A percentile compares a stretch with the other conserved stretches of the same genome.
phyloP scores from a whole-genome alignment of 1,140 invertebrate species.

The Zaprionus inermis region DNA sequence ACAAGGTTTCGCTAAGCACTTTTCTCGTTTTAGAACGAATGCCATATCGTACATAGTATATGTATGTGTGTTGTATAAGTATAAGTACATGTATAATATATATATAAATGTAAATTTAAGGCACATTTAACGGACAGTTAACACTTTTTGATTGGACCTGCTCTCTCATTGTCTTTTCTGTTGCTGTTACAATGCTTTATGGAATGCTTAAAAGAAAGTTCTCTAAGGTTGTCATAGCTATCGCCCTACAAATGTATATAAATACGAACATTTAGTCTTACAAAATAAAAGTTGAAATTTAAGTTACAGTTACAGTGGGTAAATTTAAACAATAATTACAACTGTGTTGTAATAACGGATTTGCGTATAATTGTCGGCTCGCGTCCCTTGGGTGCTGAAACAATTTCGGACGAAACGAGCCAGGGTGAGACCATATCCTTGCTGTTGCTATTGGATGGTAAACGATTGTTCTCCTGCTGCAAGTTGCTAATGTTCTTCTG shows the following conservation, averaged over 20 bases:
- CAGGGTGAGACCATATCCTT: slow-evolving; percentile 88
- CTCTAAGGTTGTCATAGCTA: slow-evolving; percentile 71
- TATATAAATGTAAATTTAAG: slow-evolving; percentile 69
- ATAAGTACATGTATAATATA: slow-evolving; percentile 56
- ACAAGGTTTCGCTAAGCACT: slow-evolving; percentile 38
- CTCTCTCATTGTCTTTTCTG: slow-evolving; percentile 72
- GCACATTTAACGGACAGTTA: slow-evolving; percentile 80
- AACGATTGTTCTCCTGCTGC: slow-evolving; percentile 83
- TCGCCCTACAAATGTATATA: slow-evolving; percentile 52
- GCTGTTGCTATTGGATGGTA: slow-evolving; percentile 72
- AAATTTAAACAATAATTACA: slow-evolving; percentile 85
- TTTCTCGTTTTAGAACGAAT: slow-evolving; percentile 20
- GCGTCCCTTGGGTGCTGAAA: slow-evolving; percentile 87
- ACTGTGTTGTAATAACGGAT: slow-evolving; percentile 93
- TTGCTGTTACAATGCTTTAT: slow-evolving; percentile 40
- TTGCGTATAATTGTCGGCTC: slow-evolving; percentile 90
- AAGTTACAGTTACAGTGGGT: slow-evolving; percentile 83
- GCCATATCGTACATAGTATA: slow-evolving; percentile 22
- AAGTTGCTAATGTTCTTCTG: slow-evolving; percentile 83
- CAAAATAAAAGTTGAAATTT: slow-evolving; percentile 56
- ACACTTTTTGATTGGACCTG: slow-evolving; percentile 75
- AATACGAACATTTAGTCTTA: slow-evolving; percentile 77
- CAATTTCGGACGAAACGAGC: slow-evolving; percentile 90
- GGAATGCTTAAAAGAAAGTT: slow-evolving; percentile 75
- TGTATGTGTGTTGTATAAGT: neutral